phyloP scores from a whole-genome alignment of 2,797 vertebrate genomes.

The Lagodon rhomboides region DNA sequence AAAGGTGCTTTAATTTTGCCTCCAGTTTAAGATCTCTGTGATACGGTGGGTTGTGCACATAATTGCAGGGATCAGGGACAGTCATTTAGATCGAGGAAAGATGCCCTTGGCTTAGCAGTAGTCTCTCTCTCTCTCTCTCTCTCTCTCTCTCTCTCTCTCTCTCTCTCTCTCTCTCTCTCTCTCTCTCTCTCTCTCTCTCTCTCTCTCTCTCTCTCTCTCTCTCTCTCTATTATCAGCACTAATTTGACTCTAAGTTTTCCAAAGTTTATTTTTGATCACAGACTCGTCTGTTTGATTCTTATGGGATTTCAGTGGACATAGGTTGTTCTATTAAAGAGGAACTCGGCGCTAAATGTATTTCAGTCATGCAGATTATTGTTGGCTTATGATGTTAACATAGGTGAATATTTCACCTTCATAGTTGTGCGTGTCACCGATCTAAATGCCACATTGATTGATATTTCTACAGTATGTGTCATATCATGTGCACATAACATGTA shows the following conservation, averaged over 20 bases:
- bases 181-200: conserved; percentile 20
- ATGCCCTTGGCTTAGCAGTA: conserved; percentile 66
- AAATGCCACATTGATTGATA: too few relatives aligned
- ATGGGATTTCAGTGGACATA: neutral
- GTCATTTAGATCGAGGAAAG: conserved; percentile 65
- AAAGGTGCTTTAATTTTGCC: conserved; percentile 62
- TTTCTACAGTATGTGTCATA: too few relatives aligned
- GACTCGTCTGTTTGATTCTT: neutral
- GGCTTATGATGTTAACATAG: too few relatives aligned
- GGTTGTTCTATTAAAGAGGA: neutral
- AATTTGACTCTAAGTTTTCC: conserved; percentile 28
- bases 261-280: conserved; percentile 6
- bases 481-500: too few relatives aligned
- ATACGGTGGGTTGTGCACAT: conserved; percentile 58
- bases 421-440: too few relatives aligned
- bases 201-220: conserved; percentile 22
- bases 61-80: conserved; percentile 65
- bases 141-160: conserved; percentile 27
- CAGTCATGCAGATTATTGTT: neutral
- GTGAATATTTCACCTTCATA: too few relatives aligned
- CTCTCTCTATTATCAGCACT: conserved; percentile 15
- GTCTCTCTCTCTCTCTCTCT: conserved; percentile 18
- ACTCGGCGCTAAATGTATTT: neutral
- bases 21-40: conserved; percentile 61
- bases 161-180: neutral